Percentiles rank a stretch among this genome's conserved stretches.
phyloP scores from a whole-genome alignment of 2,888 invertebrate genomes.

The Plagodis pulveraria region DNA sequence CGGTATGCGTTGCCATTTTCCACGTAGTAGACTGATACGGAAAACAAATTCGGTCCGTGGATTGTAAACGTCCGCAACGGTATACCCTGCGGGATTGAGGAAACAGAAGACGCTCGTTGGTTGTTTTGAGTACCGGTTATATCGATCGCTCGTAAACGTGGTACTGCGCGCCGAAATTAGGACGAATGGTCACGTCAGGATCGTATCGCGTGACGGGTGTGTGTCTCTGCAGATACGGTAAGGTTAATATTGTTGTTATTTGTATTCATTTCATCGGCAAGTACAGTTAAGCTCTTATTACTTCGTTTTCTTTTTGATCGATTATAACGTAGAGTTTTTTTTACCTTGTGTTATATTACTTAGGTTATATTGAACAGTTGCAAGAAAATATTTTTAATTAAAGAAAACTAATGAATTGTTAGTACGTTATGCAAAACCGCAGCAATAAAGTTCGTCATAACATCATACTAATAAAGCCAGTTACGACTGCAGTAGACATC shows the following conservation, averaged over 20 bases:
- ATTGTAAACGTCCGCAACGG: conserved; percentile 32
- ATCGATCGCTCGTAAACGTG: conserved; percentile 49
- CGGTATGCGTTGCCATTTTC: conserved; percentile 37
- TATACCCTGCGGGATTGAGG: conserved; percentile 29
- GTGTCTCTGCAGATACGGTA: conserved; percentile 49
- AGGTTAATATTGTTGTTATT: conserved; percentile 51
- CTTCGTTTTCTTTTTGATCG: too few relatives aligned
- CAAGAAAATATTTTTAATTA: conserved; percentile 23
- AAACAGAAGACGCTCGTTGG: conserved; percentile 32
- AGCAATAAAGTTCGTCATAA: conserved; percentile 45
- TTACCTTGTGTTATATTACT: too few relatives aligned
- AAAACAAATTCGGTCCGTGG: conserved; percentile 33
- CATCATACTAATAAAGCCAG: conserved; percentile 43
- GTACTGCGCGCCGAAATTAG: conserved; percentile 55
- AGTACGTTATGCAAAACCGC: conserved; percentile 45
- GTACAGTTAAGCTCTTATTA: too few relatives aligned
- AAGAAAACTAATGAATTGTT: conserved; percentile 13
- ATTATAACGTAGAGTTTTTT: too few relatives aligned
- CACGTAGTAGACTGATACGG: conserved; percentile 18
- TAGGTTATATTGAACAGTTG: too few relatives aligned
- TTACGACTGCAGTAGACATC: conserved; percentile 38
- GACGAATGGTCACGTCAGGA: conserved; percentile 59
- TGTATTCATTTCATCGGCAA: too few relatives aligned
- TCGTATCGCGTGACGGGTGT: conserved; percentile 62
- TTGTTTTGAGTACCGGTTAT: conserved; percentile 41